Evolutionary conservation across 2,888 invertebrate species (phyloP), one percentile per base, ranked within the genome.

Genomic region (Mayetiola destructor): DNA sequence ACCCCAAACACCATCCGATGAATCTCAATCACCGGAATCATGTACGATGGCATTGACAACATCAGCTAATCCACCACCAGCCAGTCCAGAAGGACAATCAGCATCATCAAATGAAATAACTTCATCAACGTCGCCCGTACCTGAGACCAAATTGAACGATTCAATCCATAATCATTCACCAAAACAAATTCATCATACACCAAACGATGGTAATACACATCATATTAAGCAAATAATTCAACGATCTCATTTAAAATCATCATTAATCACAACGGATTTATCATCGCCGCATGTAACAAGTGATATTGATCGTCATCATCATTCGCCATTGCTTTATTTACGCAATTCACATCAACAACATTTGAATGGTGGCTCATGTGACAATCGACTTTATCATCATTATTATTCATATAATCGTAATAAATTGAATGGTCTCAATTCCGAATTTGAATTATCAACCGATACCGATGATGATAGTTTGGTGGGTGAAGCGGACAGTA

Each of bases 391-490:
- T n/a, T 36, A 55, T 32, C 30, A 20, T 8, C 39, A 52, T 32
- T 53, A 32, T 32, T 23, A 56, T 27, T 18, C 21, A 6, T 55
- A 55, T 18, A 21, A 55, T 27, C 55, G 36, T 39, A 21, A 55
- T 8, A 53, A 53, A 53, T 32, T 53, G 53, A 53, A 53, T 55
- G 36, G 58, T 54, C 55, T 61, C 55, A 73, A 74, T 65, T 77
- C 82, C 18, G 86, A 87, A 65, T 81, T 81, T 60, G 82, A 82
- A 64, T 66, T 81, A 59, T 80, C 80, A 6, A 85, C 84, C 2
- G 88, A 87, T 66, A 86, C 85, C 6, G 80, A 86, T 64, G 81
- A 87, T 59, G 76, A 76, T 58, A 66, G 67, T 59, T 63, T 72
- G 23, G 68, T 68, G 40, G 73, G 72, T 2, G 73, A 73, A 60